A percentile compares a stretch with the other conserved stretches of the same genome.
phyloP scores from a whole-genome alignment of 1,140 invertebrate genomes.

The Galleria mellonella region DNA sequence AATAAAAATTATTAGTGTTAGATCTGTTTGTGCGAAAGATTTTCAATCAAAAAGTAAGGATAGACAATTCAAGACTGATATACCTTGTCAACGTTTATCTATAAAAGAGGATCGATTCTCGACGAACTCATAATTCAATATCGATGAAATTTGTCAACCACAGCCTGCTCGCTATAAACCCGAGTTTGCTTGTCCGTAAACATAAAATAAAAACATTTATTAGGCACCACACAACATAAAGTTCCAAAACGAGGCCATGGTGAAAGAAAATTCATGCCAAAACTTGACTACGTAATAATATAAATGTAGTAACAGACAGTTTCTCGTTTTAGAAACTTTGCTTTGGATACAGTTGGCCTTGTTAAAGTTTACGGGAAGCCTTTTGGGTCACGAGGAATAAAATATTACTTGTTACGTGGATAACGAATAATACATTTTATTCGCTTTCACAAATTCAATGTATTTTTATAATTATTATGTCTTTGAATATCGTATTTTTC shows the following conservation, averaged over 20 bases:
- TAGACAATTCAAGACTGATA: no score
- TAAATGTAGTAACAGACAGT: conserved; percentile 35
- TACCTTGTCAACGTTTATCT: no score
- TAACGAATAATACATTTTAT: conserved; percentile 6
- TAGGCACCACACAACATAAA: conserved; percentile 24
- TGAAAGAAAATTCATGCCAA: conserved; percentile 38
- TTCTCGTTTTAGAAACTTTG: conserved; percentile 40
- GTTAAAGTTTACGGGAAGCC: conserved; percentile 40
- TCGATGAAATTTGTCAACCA: conserved; percentile 26
- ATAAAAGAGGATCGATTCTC: neutral
- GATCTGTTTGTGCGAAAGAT: no score
- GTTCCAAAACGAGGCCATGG: conserved; percentile 36
- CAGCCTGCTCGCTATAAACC: conserved; percentile 18
- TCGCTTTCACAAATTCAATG: conserved; percentile 26
- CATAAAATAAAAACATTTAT: conserved; percentile 40
- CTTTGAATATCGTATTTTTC: no score
- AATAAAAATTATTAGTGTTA: no score
- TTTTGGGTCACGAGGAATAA: conserved; percentile 44
- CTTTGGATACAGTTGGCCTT: conserved; percentile 37
- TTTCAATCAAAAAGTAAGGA: no score
- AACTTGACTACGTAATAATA: conserved; percentile 26
- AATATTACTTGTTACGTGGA: conserved; percentile 4
- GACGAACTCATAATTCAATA: conserved; percentile 19
- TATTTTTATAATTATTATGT: no score
- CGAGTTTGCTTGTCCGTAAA: conserved; percentile 33